These are phyloP conservation scores for Momotus momota DNA, from an alignment of 2,797 vertebrate genomes.

Conservation along the genomic window DNA sequence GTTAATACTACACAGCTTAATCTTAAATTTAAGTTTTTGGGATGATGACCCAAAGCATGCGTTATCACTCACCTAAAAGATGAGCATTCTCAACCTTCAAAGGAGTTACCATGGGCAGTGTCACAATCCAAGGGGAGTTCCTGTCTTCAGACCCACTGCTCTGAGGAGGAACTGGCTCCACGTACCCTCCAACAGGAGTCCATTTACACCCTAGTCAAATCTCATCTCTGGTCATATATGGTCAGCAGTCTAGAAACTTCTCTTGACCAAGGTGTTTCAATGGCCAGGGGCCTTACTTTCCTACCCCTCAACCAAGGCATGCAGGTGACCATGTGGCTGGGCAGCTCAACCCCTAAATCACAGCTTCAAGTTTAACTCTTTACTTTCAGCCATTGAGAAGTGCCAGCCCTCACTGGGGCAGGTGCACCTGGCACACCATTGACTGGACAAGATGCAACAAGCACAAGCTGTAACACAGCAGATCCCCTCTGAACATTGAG, in stretches of 20 bases:
- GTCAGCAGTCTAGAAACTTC: neutral
- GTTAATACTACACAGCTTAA: neutral
- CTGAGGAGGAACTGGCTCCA: neutral
- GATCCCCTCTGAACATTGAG: neutral
- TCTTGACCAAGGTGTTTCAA: neutral
- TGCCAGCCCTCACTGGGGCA: neutral
- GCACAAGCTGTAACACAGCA: neutral
- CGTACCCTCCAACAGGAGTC: neutral
- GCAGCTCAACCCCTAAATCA: neutral
- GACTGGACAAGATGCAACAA: neutral
- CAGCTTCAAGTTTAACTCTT: neutral
- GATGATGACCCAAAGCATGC: neutral
- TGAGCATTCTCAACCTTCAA: neutral
- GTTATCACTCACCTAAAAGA: neutral
- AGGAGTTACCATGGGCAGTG: neutral
- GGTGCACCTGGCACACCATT: neutral
- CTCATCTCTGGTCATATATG: neutral
- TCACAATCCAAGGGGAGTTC: neutral
- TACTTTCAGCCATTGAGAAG: neutral
- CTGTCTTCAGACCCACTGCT: neutral
- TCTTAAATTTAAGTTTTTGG: neutral
- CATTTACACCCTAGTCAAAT: neutral
- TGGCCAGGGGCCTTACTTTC: neutral
- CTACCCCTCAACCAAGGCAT: neutral
- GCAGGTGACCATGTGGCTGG: neutral